These are phyloP conservation scores for Ammospiza nelsoni DNA, from an alignment of 2,113 vertebrate species.

Conservation along the genomic window DNA sequence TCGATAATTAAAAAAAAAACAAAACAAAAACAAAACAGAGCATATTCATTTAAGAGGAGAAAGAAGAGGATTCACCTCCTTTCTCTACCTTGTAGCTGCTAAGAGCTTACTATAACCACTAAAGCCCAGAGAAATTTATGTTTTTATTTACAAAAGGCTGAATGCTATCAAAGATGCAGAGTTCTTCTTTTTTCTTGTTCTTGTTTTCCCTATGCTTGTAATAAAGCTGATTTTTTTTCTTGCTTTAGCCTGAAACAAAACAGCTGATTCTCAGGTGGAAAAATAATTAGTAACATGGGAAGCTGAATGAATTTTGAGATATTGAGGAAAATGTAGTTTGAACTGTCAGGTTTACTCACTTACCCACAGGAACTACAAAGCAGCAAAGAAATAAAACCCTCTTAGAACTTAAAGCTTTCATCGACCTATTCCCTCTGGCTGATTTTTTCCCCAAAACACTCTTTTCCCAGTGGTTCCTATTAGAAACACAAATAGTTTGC, in stretches of 20 bases:
- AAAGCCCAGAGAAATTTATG: neutral
- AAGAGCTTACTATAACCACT: neutral
- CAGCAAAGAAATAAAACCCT: slow-evolving; percentile 49
- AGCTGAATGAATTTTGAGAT: slow-evolving; percentile 48
- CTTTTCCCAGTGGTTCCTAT: slow-evolving; percentile 27
- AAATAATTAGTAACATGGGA: slow-evolving; percentile 67
- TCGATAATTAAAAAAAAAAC: neutral
- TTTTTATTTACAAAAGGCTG: neutral
- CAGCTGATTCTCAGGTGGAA: slow-evolving; percentile 46
- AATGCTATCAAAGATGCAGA: neutral
- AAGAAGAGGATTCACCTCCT: neutral
- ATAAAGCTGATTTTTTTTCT: slow-evolving; percentile 6
- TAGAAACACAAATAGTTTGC: slow-evolving; percentile 48
- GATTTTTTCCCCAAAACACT: neutral
- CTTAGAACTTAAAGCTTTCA: slow-evolving; percentile 38
- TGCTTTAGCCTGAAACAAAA: slow-evolving; percentile 50
- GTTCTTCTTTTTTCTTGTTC: neutral
- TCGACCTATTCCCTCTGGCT: slow-evolving; percentile 36
- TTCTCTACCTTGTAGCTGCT: neutral
- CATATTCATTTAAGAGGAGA: neutral
- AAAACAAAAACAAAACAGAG: neutral
- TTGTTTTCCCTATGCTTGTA: neutral
- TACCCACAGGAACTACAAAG: slow-evolving; percentile 64
- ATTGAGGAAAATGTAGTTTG: slow-evolving; percentile 57
- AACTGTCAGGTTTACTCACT: slow-evolving; percentile 60